These are phyloP conservation scores for Carterocephalus palaemon DNA, from an alignment of 2,888 invertebrate species.

Conservation along the genomic window DNA sequence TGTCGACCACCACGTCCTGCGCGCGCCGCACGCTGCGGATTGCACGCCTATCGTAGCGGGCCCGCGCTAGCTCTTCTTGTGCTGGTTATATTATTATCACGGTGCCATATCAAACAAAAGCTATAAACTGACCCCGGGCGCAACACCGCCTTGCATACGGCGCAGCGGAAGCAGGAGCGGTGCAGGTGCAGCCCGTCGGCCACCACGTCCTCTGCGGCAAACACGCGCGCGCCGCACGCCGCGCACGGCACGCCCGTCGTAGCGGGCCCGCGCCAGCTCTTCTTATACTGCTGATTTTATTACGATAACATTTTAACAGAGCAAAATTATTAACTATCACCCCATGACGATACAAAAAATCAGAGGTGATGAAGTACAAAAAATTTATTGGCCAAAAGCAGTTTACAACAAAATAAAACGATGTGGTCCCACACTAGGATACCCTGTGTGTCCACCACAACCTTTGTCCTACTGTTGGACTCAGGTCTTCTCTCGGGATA, in stretches of 20 bases:
- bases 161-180: conserved; percentile 95
- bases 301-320: too few species aligned
- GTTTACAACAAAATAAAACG: too few species aligned
- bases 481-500: too few species aligned
- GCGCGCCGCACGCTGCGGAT: conserved; percentile 86
- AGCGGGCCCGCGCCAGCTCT: conserved; percentile 58
- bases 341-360: too few species aligned
- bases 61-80: conserved; percentile 58
- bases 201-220: conserved; percentile 93
- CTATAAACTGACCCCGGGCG: conserved; percentile 81
- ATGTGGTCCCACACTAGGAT: too few species aligned
- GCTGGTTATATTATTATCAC: conserved; percentile 28
- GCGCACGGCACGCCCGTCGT: conserved; percentile 80
- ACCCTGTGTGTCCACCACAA: too few species aligned
- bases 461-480: too few species aligned
- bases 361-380: too few species aligned
- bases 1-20: conserved; percentile 90
- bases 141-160: conserved; percentile 92
- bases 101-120: not conserved
- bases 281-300: conserved; percentile 38
- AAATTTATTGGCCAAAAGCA: too few species aligned
- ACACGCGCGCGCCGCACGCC: conserved; percentile 93
- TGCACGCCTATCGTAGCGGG: conserved; percentile 80
- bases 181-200: conserved; percentile 93
- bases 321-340: too few species aligned